A percentile compares a stretch with the other conserved stretches of the same genome.
Evolutionary conservation across 2,888 invertebrate genomes (phyloP).

Genomic region (Gibbula magus): DNA sequence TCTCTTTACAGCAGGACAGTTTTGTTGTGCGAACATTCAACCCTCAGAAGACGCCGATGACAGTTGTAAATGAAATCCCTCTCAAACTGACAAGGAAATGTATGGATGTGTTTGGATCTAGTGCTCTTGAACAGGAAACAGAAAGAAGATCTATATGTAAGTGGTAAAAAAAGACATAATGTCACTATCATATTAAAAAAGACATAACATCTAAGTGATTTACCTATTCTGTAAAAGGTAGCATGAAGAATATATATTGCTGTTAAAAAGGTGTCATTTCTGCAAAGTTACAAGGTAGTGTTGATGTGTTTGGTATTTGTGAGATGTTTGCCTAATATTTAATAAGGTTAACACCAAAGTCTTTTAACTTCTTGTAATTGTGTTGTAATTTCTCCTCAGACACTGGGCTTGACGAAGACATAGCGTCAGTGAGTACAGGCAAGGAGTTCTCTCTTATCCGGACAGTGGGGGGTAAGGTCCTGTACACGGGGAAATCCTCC

Average conservation of each 20-base stretch:
- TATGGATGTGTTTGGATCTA: slow-evolving; percentile 85
- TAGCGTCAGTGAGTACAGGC: slow-evolving; percentile 86
- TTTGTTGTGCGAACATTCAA: slow-evolving; percentile 86
- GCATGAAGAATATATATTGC: not conserved
- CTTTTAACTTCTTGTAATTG: too few species aligned
- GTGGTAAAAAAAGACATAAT: slow-evolving; percentile 32
- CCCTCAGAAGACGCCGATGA: slow-evolving; percentile 79
- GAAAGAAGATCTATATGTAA: slow-evolving; percentile 72
- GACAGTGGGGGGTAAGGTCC: slow-evolving; percentile 89
- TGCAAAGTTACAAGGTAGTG: not conserved
- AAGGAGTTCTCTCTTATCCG: slow-evolving; percentile 92
- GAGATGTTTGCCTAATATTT: not conserved
- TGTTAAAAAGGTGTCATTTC: not conserved
- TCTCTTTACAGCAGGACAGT: slow-evolving; percentile 80
- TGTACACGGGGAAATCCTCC: slow-evolving; percentile 90
- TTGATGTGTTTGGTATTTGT: not conserved
- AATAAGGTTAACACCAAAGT: too few species aligned
- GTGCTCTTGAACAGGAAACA: slow-evolving; percentile 83
- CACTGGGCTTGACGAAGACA: slow-evolving; percentile 85
- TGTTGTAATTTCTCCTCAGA: slow-evolving; percentile 55
- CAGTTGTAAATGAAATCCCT: slow-evolving; percentile 81
- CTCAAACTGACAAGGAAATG: slow-evolving; percentile 87
- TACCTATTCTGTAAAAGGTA: too few species aligned
- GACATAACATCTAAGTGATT: too few species aligned
- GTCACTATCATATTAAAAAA: too few species aligned